These are phyloP conservation scores for Hydroisotoma schaefferi DNA, from an alignment of 2,888 invertebrate species.

Conservation along the genomic window DNA sequence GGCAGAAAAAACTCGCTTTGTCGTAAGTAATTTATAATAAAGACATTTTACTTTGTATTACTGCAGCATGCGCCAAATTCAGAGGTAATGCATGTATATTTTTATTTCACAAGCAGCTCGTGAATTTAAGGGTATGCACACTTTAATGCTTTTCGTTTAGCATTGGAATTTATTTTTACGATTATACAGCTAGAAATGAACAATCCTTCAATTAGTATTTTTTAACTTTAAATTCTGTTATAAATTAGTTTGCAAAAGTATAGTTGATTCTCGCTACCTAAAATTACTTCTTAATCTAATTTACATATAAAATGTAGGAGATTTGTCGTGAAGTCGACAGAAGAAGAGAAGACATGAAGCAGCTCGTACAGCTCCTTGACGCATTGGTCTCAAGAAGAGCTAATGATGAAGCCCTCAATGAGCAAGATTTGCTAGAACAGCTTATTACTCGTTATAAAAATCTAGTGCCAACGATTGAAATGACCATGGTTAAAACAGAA, in stretches of 20 bases:
- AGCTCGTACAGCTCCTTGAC: conserved; percentile 87
- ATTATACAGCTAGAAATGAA: neutral
- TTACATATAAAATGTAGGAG: conserved; percentile 58
- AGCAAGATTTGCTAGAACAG: conserved; percentile 76
- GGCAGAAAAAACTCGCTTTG: conserved; percentile 80
- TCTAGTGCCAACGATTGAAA: conserved; percentile 84
- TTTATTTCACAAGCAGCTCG: conserved; percentile 33
- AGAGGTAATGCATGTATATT: conserved; percentile 1
- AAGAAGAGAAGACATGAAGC: conserved; percentile 90
- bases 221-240: too few relatives aligned
- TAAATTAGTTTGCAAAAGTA: conserved; percentile 44
- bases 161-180: neutral
- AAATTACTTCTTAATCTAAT: conserved; percentile 3
- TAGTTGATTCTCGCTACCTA: too few relatives aligned
- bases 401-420: conserved; percentile 71
- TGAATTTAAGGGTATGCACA: conserved; percentile 36
- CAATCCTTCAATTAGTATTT: neutral
- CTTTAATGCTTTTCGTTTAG: neutral
- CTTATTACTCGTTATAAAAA: conserved; percentile 84
- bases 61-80: neutral
- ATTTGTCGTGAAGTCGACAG: conserved; percentile 86
- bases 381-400: conserved; percentile 77
- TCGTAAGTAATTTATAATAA: conserved; percentile 60
- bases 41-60: neutral
- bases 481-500: conserved; percentile 88